Base-by-base conservation (phyloP, 2,797 vertebrate genomes). In the Euphonia xanthogaster region DNA sequence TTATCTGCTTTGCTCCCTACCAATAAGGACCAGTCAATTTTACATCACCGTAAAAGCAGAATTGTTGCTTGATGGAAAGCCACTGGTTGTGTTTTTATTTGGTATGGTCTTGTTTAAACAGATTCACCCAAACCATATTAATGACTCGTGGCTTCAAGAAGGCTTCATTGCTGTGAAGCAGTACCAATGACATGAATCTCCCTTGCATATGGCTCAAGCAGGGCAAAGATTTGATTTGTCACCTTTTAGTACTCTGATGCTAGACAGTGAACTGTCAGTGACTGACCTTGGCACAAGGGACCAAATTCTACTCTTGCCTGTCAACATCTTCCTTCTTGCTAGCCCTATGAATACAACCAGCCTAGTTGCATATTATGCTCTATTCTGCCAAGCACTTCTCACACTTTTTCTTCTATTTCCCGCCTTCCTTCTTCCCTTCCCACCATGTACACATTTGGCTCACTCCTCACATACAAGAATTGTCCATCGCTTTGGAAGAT, bases 391-490 rank as follows among this genome's bases (percentile, higher is more conserved):
- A 95, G 82, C 18, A 82, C 3, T 80, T 55, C 35, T 57, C 31
- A 71, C 1, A 2, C 10, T 80, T 75, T 60, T 76, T 31, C 54
- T 77, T 35, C 47, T 66, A 8, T 35, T 88, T 10, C 30, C 25
- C 2, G 3, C 12, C 16, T 25, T 72, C 47, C 35, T 47, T 78
- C 16, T 25, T 68, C 54, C 45, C 53, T 78, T 74, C 50, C 74
- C 22, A 1, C 39, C 65, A 66, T 25, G 22, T 18, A 80, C n/a
- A 51, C 5, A 10, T 74, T 66, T 82, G 72, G 19, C 42, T 44
- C 54, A 23, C 14, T 50, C 55, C 53, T 72, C 67, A 96, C 97
- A 73, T 86, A 99, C 98, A 91, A 20, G 75, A 53, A 58, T 57
- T 12, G 58, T 45, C 10, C 19, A 54, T 61, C 62, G 92, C 73